Percentiles rank a stretch among this genome's conserved stretches.
Evolutionary conservation across 1,140 invertebrate species (phyloP).

Genomic region (Drosophila setifemur): DNA sequence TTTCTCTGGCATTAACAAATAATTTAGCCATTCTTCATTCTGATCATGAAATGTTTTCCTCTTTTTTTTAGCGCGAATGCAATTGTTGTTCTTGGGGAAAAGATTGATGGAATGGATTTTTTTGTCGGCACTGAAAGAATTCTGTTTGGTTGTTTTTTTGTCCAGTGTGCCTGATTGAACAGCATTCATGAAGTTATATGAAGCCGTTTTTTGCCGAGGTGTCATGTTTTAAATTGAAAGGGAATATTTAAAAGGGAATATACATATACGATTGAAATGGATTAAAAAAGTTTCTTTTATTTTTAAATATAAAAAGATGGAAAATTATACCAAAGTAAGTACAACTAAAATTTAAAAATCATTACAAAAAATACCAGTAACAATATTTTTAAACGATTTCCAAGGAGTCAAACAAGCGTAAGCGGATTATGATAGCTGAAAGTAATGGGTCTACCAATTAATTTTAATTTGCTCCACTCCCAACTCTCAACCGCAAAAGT

Average conservation of each 20-base stretch:
- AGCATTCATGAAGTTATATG: slow-evolving; percentile 36
- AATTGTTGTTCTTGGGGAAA: slow-evolving; percentile 24
- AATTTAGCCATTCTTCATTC: slow-evolving; percentile 27
- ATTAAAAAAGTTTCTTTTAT: too few species aligned
- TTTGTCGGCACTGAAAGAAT: slow-evolving; percentile 5
- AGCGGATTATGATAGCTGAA: slow-evolving; percentile 20
- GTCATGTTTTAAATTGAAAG: slow-evolving; percentile 3
- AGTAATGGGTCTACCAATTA: slow-evolving; percentile 56
- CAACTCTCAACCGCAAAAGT: background rate
- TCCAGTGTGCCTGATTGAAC: slow-evolving; percentile 30
- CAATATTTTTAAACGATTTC: too few species aligned
- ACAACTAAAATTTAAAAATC: too few species aligned
- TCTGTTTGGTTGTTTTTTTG: background rate
- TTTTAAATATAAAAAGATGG: too few species aligned
- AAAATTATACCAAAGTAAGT: too few species aligned
- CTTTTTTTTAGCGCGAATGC: background rate
- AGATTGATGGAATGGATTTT: slow-evolving; percentile 36
- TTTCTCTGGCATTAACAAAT: slow-evolving; percentile 26
- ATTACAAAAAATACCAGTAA: too few species aligned
- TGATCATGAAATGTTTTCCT: slow-evolving; percentile 12
- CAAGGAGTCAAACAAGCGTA: background rate
- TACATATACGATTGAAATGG: slow-evolving; percentile 9
- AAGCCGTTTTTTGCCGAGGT: slow-evolving; percentile 2
- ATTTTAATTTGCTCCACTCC: slow-evolving; percentile 36
- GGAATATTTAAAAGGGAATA: background rate